Evolutionary conservation across 2,113 vertebrate genomes (phyloP), one percentile per base, ranked within the genome.

Genomic region (Piprites chloris): DNA sequence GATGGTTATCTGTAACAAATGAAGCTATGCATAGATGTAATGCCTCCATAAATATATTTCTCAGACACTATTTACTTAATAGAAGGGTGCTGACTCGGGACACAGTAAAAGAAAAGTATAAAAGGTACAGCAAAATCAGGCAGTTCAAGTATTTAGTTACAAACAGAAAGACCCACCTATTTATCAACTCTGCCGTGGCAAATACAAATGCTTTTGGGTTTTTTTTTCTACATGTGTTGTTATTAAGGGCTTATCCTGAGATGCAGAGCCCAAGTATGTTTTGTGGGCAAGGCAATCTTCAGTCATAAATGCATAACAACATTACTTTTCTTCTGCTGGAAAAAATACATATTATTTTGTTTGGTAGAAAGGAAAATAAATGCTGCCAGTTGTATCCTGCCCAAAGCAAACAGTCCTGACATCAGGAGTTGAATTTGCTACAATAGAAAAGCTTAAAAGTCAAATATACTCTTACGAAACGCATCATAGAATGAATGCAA

Each of bases 281-380:
- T 86, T 56, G 30, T 72, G 56, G 84, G 69, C 69, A 94, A 75
- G 63, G 50, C 47, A 71, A 78, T 78, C 35, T 78, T 61, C 22
- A 79, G 32, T 42, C 22, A 41, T 9, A 1, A 87, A 82, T 82
- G 26, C 85, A 53, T 89, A 90, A 79, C 58, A 33, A n/a, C 44
- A 19, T 35, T 3, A 2, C 26, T 92, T 95, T 87, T 71, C 69
- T 95, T 78, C 50, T 85, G 19, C 87, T 95, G 80, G 75, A 95
- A 91, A 81, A 81, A 78, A 94, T 52, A 50, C 19, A 30, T 84
- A 83, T 94, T 96, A 83, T 95, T 96, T 88, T 87, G 71, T 89
- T 96, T 92, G 32, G 14, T 93, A 87, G 73, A 95, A 94, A 87
- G 50, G 85, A 90, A 98, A 97, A 97, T 94, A 94, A 96, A 95